These are phyloP conservation scores for Echinometra lucunter DNA, from an alignment of 53 echinoderm and acorn worm species.

Conservation along the genomic window DNA sequence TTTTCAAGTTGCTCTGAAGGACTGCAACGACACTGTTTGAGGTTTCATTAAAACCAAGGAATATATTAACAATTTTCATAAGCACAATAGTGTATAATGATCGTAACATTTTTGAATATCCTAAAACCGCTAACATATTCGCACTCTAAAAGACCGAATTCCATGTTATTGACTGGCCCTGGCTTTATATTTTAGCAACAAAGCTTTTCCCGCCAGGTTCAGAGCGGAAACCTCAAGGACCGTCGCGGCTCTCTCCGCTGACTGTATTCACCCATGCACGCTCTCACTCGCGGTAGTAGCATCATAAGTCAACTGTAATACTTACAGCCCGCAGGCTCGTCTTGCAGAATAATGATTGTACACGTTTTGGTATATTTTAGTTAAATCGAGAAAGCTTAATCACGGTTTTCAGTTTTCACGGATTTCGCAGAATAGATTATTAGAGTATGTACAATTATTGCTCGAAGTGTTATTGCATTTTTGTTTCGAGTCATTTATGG, in stretches of 20 bases:
- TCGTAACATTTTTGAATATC: too few relatives aligned
- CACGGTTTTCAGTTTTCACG: not conserved
- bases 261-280: not conserved
- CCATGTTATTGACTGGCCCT: not conserved
- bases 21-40: too few relatives aligned
- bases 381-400: not conserved
- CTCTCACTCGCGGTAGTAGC: not conserved
- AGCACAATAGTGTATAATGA: too few relatives aligned
- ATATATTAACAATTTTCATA: too few relatives aligned
- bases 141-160: not conserved
- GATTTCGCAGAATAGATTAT: not conserved
- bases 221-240: not conserved
- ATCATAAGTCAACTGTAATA: not conserved
- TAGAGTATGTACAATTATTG: not conserved
- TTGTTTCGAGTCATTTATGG: too few relatives aligned
- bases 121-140: too few relatives aligned
- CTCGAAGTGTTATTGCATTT: not conserved
- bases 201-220: not conserved
- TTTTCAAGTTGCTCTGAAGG: too few relatives aligned
- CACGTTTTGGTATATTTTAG: not conserved
- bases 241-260: not conserved
- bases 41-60: too few relatives aligned
- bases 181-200: not conserved
- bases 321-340: not conserved
- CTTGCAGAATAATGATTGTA: not conserved